phyloP scores from a whole-genome alignment of 2,797 vertebrate genomes.

The Lophotriccus pileatus region DNA sequence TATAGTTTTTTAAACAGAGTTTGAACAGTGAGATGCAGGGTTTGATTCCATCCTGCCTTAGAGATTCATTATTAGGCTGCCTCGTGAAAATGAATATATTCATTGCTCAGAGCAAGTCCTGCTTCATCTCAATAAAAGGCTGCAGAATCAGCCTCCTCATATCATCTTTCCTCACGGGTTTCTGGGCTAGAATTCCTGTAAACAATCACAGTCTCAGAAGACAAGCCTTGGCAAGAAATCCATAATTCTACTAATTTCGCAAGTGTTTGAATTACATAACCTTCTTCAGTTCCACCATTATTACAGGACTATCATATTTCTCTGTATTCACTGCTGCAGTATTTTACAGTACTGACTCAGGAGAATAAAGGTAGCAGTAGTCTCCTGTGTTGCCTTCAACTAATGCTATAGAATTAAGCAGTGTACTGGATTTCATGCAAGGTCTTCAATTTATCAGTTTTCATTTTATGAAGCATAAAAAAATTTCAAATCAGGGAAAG shows the following conservation, averaged over 20 bases:
- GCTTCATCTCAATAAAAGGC: not conserved
- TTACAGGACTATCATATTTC: not conserved
- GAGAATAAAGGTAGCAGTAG: not conserved
- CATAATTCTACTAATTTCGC: slow-evolving; percentile 24
- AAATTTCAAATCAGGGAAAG: not conserved
- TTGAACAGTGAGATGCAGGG: not conserved
- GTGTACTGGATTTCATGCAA: not conserved
- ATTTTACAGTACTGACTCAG: not conserved
- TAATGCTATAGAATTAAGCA: not conserved
- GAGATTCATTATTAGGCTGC: not conserved
- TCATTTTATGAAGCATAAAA: not conserved
- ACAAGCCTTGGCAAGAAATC: slow-evolving; percentile 41
- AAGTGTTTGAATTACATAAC: not conserved
- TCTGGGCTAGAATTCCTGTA: slow-evolving; percentile 7
- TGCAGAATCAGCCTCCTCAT: slow-evolving; percentile 12
- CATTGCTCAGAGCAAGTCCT: slow-evolving; percentile 1
- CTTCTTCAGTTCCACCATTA: not conserved
- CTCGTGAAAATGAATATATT: slow-evolving; percentile 2
- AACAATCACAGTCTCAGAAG: slow-evolving; percentile 31
- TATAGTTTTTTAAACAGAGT: not conserved
- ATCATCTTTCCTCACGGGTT: not conserved
- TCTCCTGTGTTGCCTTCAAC: not conserved
- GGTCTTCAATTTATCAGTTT: not conserved
- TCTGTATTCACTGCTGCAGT: not conserved
- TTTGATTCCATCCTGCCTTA: not conserved